Evolutionary conservation across 1,140 invertebrate species (phyloP).

Genomic region (Leptopilina clavipes): DNA sequence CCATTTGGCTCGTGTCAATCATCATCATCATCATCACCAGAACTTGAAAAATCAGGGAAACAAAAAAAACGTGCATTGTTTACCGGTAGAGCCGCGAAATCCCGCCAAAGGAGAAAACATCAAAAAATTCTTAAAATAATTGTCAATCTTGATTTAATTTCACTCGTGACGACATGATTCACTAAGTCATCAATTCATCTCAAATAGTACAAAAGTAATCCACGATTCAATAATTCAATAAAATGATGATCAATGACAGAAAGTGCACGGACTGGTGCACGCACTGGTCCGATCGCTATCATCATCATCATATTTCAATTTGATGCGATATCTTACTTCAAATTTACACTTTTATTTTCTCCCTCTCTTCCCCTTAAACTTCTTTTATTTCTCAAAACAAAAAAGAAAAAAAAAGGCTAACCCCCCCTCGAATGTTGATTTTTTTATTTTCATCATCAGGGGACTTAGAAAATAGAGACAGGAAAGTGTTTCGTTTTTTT

Average conservation of each 20-base stretch:
- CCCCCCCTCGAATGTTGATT: no score
- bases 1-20: conserved; percentile 38
- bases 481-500: no score
- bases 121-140: background rate
- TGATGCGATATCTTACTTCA: background rate
- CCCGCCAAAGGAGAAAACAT: background rate
- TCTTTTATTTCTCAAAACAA: background rate
- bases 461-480: no score
- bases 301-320: background rate
- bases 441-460: no score
- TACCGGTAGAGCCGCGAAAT: background rate
- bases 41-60: conserved; percentile 10
- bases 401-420: background rate
- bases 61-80: background rate
- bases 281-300: conserved; percentile 26
- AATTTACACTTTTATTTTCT: background rate
- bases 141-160: background rate
- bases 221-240: background rate
- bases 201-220: background rate
- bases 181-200: background rate
- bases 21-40: no score
- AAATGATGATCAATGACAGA: conserved; percentile 1
- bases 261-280: conserved; percentile 25
- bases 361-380: background rate
- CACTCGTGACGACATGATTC: background rate